Conservation (phyloP, 2,888 invertebrate genomes). For the Cephus runcator region DNA sequence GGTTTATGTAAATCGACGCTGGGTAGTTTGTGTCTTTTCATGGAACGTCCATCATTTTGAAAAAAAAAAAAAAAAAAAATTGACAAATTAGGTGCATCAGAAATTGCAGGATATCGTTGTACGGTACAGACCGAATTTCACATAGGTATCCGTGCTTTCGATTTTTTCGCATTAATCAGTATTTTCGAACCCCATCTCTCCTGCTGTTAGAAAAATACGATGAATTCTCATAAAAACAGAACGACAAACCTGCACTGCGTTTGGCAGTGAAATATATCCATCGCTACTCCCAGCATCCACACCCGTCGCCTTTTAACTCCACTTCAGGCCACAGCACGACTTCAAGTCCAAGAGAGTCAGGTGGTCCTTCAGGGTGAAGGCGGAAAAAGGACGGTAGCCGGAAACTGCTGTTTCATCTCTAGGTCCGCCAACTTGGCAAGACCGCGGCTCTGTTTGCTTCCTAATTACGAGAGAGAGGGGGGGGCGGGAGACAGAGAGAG, state of each 20-base stretch:
- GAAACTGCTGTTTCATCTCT: constrained; percentile 57
- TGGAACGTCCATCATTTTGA: too few species aligned
- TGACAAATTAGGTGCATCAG: too few species aligned
- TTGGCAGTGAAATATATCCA: constrained; percentile 29
- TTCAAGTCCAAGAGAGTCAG: constrained; percentile 25
- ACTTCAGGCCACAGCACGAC: background rate
- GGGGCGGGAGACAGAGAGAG: constrained; percentile 22
- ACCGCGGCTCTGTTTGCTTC: constrained; percentile 56
- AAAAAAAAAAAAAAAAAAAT: too few species aligned
- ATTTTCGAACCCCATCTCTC: too few species aligned
- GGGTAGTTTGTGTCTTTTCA: too few species aligned
- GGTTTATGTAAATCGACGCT: too few species aligned
- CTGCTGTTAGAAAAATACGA: constrained; percentile 9
- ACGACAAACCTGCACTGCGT: constrained; percentile 16
- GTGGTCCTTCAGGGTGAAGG: constrained; percentile 25
- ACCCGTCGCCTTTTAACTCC: constrained; percentile 16
- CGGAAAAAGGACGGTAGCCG: constrained; percentile 40
- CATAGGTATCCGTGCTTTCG: too few species aligned
- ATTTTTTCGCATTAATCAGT: too few species aligned
- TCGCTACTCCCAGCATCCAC: background rate
- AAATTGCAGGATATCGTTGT: too few species aligned
- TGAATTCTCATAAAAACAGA: constrained; percentile 13
- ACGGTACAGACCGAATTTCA: too few species aligned
- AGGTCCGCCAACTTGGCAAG: constrained; percentile 57
- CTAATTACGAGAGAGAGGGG: constrained; percentile 46